Conservation (phyloP, 2,797 vertebrate genomes). For the Salmo trutta region DNA sequence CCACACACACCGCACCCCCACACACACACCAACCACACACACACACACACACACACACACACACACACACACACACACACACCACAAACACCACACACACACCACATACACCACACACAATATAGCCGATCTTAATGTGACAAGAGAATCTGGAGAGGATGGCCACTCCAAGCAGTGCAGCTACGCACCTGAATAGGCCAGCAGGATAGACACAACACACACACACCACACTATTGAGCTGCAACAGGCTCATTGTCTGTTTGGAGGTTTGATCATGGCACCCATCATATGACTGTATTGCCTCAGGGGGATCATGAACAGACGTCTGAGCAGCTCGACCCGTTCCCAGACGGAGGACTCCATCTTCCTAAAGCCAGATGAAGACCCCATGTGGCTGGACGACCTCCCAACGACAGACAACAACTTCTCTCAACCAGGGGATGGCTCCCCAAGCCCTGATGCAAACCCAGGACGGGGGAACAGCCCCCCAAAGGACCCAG, state of each 20-base stretch:
- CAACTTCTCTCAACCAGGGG: slow-evolving; percentile 13
- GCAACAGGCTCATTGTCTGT: slow-evolving; percentile 3
- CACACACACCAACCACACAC: not conserved
- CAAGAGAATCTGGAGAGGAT: slow-evolving; percentile 67
- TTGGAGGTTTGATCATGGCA: not conserved
- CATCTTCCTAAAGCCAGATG: slow-evolving; percentile 71
- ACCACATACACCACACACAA: slow-evolving; percentile 42
- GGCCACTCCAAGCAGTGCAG: slow-evolving; percentile 61
- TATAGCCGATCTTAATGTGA: slow-evolving; percentile 60
- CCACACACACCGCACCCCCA: not conserved
- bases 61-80: slow-evolving; percentile 26
- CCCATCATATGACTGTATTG: too few relatives aligned
- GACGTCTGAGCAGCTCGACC: slow-evolving; percentile 71
- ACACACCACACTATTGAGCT: slow-evolving; percentile 14
- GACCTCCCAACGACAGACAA: slow-evolving; percentile 64
- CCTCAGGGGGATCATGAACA: slow-evolving; percentile 67
- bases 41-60: slow-evolving; percentile 26
- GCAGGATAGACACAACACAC: slow-evolving; percentile 49
- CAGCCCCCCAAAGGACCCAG: slow-evolving; percentile 44
- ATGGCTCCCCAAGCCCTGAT: slow-evolving; percentile 42
- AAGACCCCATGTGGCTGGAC: slow-evolving; percentile 74
- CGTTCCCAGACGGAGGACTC: slow-evolving; percentile 75
- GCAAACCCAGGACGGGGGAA: slow-evolving; percentile 54
- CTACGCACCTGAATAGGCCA: slow-evolving; percentile 57
- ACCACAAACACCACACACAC: slow-evolving; percentile 22